phyloP scores from a whole-genome alignment of 2,888 invertebrate genomes.

The Hyposoter didymator region DNA sequence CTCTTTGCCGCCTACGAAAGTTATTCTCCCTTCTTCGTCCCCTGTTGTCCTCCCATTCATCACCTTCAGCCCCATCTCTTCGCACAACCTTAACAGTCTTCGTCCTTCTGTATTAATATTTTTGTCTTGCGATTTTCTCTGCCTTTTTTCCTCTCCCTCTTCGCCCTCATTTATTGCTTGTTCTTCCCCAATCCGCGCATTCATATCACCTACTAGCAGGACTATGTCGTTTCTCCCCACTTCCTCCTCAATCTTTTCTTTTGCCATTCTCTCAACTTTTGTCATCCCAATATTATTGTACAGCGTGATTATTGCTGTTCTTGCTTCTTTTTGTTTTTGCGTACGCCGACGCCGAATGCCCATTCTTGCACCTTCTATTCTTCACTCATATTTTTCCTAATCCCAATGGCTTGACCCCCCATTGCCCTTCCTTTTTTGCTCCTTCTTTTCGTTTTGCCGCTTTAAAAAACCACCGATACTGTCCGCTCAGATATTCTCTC shows the following conservation, averaged over 20 bases:
- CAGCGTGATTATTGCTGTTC: not conserved
- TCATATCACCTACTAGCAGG: conserved; percentile 27
- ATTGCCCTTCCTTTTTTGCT: conserved; percentile 4
- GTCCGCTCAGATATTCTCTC: not conserved
- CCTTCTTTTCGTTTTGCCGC: not conserved
- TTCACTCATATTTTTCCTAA: not conserved
- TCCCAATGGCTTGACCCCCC: conserved; percentile 9
- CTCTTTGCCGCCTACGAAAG: conserved; percentile 24
- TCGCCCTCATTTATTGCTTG: not conserved
- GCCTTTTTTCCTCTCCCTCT: not conserved
- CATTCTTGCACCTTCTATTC: conserved; percentile 21
- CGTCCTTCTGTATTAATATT: conserved; percentile 13
- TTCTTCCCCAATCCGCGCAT: conserved; percentile 16
- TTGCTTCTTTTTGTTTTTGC: not conserved
- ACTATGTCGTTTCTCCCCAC: not conserved
- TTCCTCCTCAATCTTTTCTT: conserved; percentile 3
- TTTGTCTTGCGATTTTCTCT: conserved; percentile 29
- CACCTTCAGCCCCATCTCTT: conserved; percentile 17
- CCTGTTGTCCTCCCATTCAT: conserved; percentile 19
- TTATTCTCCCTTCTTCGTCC: conserved; percentile 16
- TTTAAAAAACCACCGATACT: not conserved
- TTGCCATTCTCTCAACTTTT: not conserved
- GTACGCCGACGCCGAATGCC: conserved; percentile 1
- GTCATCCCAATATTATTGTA: conserved; percentile 31
- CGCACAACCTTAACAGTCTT: conserved; percentile 13